Conservation (phyloP, 2,888 invertebrate genomes). For the Dryobota labecula region DNA sequence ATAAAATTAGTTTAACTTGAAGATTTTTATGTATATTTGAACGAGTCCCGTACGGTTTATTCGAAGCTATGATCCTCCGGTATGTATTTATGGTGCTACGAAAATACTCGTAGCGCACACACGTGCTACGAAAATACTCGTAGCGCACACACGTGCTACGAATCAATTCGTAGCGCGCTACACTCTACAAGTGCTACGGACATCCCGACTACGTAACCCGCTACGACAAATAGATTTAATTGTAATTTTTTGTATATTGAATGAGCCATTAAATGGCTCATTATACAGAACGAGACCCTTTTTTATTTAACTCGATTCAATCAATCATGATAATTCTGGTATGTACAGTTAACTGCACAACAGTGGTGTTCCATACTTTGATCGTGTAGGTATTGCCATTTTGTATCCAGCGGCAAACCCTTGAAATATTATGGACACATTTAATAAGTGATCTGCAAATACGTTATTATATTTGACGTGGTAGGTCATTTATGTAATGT, state of each 20-base stretch:
- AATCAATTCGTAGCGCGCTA: background rate
- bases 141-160: conserved; percentile 2
- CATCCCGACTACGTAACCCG: background rate
- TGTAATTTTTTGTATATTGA: background rate
- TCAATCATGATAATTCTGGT: background rate
- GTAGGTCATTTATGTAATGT: no score
- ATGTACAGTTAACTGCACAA: background rate
- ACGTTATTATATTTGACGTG: no score
- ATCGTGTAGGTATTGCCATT: no score
- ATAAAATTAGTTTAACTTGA: no score
- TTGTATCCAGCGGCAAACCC: no score
- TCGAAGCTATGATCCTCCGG: background rate
- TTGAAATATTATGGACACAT: no score
- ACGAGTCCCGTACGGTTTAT: no score
- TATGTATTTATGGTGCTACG: background rate
- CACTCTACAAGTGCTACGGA: background rate
- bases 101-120: background rate
- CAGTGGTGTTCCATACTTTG: no score
- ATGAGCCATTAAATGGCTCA: background rate
- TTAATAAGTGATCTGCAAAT: no score
- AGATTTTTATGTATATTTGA: background rate
- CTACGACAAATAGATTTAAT: background rate
- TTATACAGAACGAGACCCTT: background rate
- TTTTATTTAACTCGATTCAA: background rate
- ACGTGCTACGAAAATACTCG: background rate